A percentile compares a stretch with the other conserved stretches of the same genome.
phyloP scores from a whole-genome alignment of 1,140 invertebrate genomes.

The Diprion similis region DNA sequence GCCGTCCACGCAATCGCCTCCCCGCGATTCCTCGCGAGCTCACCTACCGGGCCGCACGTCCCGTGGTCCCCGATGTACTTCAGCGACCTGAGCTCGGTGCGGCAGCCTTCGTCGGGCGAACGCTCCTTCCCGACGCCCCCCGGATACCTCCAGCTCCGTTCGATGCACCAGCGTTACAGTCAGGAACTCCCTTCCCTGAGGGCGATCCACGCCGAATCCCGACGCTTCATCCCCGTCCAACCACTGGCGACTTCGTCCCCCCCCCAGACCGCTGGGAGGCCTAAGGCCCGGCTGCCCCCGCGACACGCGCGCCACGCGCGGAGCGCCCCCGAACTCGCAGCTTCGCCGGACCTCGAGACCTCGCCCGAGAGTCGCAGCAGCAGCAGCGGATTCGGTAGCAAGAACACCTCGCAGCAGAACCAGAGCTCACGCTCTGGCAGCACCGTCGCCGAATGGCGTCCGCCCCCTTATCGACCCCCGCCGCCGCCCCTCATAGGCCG shows the following conservation, averaged over 20 bases:
- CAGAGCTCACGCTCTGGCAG: conserved; percentile 75
- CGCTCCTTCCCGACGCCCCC: conserved; percentile 78
- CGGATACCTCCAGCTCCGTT: conserved; percentile 68
- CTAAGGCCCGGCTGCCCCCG: conserved; percentile 65
- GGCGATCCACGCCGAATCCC: conserved; percentile 76
- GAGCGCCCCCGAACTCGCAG: conserved; percentile 69
- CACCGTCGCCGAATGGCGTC: conserved; percentile 77
- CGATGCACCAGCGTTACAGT: conserved; percentile 72
- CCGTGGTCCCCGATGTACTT: conserved; percentile 76
- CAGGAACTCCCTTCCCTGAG: conserved; percentile 77
- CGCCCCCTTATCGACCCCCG: conserved; percentile 76
- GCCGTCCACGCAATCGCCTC: conserved; percentile 61
- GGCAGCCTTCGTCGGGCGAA: conserved; percentile 79
- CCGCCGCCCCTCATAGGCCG: conserved; percentile 67
- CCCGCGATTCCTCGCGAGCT: conserved; percentile 61
- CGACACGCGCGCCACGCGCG: conserved; percentile 70
- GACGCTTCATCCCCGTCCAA: conserved; percentile 68
- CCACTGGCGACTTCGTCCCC: conserved; percentile 62
- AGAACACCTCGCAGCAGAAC: conserved; percentile 87
- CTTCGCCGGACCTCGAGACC: conserved; percentile 71
- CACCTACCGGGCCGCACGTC: conserved; percentile 54
- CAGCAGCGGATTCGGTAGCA: conserved; percentile 88
- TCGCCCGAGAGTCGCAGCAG: conserved; percentile 87
- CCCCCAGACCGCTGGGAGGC: conserved; percentile 55
- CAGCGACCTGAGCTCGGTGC: conserved; percentile 86